Conservation (phyloP, 2,797 vertebrate genomes). For the Gadopsis bispinosus region DNA sequence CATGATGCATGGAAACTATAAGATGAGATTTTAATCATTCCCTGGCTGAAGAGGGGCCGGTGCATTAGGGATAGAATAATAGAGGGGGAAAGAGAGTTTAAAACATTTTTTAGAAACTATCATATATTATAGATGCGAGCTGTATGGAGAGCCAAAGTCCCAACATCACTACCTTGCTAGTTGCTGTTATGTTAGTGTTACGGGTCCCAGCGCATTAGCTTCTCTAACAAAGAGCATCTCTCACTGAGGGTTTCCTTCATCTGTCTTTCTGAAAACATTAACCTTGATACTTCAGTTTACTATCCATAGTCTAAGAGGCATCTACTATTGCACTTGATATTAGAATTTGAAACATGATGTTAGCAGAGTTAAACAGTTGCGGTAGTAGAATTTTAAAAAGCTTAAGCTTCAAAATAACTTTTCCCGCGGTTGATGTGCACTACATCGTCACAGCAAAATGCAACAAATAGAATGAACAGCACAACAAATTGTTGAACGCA, state of each 20-base stretch:
- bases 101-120: slow-evolving; percentile 21
- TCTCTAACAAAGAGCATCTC: background rate
- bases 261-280: background rate
- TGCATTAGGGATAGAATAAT: slow-evolving; percentile 36
- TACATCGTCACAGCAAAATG: too few species aligned
- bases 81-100: background rate
- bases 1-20: slow-evolving; percentile 69
- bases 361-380: too few species aligned
- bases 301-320: background rate
- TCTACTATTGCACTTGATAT: too few species aligned
- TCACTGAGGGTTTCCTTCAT: background rate
- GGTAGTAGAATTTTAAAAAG: too few species aligned
- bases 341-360: too few species aligned
- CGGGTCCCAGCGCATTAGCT: background rate
- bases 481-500: background rate
- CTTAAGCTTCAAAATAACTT: too few species aligned
- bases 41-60: slow-evolving; percentile 28
- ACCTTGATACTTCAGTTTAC: background rate
- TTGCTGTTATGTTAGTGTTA: fast-evolving
- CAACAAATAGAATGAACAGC: background rate
- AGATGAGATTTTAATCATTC: slow-evolving; percentile 68
- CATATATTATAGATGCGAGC: background rate
- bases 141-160: background rate
- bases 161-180: background rate
- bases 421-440: too few species aligned